phyloP scores from a whole-genome alignment of 1,140 invertebrate genomes.

The Drosophila fuyamai region DNA sequence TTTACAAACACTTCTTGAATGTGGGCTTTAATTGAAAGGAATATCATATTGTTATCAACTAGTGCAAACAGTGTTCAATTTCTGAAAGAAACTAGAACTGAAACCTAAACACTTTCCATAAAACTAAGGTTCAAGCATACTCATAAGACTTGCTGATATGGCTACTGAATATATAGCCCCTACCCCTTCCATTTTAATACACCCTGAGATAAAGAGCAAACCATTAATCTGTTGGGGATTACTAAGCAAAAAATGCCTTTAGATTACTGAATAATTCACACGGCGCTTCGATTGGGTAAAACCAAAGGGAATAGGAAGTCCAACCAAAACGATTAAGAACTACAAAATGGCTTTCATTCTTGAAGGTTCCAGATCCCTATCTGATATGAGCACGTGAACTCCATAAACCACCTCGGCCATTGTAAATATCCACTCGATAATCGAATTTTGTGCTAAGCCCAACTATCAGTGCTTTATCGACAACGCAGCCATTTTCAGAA shows the following conservation, averaged over 20 bases:
- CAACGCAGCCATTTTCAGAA: constrained; percentile 14
- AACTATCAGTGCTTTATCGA: constrained; percentile 30
- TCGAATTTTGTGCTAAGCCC: constrained; percentile 17
- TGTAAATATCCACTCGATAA: constrained; percentile 38
- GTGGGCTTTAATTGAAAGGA: neutral
- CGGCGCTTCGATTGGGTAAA: neutral
- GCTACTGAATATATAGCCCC: neutral
- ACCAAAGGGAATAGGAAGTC: neutral
- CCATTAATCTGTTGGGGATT: constrained; percentile 4
- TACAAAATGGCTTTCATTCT: constrained; percentile 1
- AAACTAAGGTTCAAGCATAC: neutral
- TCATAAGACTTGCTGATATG: neutral
- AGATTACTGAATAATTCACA: constrained; percentile 3
- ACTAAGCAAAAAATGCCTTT: constrained; percentile 4
- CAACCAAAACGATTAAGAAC: too few species aligned
- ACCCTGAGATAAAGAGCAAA: constrained; percentile 6
- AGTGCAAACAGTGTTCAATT: constrained; percentile 2
- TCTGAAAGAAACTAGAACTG: neutral
- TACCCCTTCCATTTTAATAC: constrained; percentile 2
- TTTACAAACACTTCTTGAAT: too few species aligned
- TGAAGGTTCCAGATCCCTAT: constrained; percentile 2
- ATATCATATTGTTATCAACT: constrained; percentile 5
- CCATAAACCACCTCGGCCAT: constrained; percentile 13
- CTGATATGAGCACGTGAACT: constrained; percentile 20
- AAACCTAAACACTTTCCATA: neutral